phyloP scores from a whole-genome alignment of 1,140 invertebrate genomes.

The Hesperophylax magnus region DNA sequence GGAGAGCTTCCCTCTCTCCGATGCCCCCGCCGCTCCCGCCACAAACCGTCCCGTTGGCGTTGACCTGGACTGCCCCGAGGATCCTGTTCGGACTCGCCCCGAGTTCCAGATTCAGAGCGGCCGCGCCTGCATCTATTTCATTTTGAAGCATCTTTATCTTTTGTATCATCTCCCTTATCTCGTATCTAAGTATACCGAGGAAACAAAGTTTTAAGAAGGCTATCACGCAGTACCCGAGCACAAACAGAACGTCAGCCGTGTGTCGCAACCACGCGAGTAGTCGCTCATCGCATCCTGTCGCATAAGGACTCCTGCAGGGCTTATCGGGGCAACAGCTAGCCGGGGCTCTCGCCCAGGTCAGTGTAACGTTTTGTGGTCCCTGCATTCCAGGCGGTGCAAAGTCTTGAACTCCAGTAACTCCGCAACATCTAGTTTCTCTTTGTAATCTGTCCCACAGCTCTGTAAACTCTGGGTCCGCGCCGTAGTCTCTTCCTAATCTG shows the following conservation, averaged over 20 bases:
- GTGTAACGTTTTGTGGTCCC: slow-evolving; percentile 64
- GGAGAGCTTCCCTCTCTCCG: slow-evolving; percentile 68
- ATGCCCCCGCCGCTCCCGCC: slow-evolving; percentile 40
- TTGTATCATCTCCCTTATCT: slow-evolving; percentile 92
- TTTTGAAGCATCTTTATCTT: slow-evolving; percentile 81
- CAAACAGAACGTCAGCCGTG: slow-evolving; percentile 86
- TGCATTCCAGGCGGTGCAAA: slow-evolving; percentile 64
- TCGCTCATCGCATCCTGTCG: slow-evolving; percentile 78
- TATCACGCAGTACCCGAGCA: slow-evolving; percentile 91
- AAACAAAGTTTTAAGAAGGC: slow-evolving; percentile 93
- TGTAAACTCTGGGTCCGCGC: slow-evolving; percentile 79
- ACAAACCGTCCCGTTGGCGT: slow-evolving; percentile 67
- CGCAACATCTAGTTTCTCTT: slow-evolving; percentile 83
- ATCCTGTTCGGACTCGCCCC: slow-evolving; percentile 69
- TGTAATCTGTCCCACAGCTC: slow-evolving; percentile 87
- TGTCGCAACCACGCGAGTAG: slow-evolving; percentile 81
- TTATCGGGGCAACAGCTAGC: slow-evolving; percentile 71
- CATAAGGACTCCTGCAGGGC: slow-evolving; percentile 64
- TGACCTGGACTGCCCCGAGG: slow-evolving; percentile 64
- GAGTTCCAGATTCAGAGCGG: slow-evolving; percentile 59
- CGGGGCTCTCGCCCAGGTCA: slow-evolving; percentile 61
- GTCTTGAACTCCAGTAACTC: slow-evolving; percentile 79
- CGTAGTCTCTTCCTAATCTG: slow-evolving; percentile 77
- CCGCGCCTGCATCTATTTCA: slow-evolving; percentile 67
- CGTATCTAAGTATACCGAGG: slow-evolving; percentile 87